These are phyloP conservation scores for Raphicerus campestris DNA, from an alignment of 2,113 vertebrate genomes.

Conservation along the genomic window DNA sequence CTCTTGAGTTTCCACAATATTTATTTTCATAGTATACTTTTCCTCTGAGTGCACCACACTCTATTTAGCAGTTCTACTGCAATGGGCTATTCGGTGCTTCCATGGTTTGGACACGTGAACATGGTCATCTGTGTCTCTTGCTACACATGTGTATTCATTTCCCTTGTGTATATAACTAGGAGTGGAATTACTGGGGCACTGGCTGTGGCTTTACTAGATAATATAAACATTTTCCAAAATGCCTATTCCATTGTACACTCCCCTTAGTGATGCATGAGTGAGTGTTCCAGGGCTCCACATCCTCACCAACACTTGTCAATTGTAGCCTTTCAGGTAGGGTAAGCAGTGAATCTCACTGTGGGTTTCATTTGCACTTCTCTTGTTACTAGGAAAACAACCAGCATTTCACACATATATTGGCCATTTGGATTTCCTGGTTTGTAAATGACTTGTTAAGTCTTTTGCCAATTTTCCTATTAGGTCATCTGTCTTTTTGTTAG, in stretches of 20 bases:
- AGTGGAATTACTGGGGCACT: neutral
- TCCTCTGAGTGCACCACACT: neutral
- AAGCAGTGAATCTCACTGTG: neutral
- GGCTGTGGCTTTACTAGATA: neutral
- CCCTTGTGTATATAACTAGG: neutral
- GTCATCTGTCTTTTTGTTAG: neutral
- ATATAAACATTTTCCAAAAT: neutral
- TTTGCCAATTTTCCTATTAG: conserved; percentile 1
- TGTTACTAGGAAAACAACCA: neutral
- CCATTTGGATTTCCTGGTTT: neutral
- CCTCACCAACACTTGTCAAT: neutral
- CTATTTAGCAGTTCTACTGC: neutral
- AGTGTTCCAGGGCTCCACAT: neutral
- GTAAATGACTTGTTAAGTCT: neutral
- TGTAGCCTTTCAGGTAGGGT: neutral
- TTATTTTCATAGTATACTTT: neutral
- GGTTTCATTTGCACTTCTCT: neutral
- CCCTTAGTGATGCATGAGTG: neutral
- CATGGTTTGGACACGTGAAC: neutral
- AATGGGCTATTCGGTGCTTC: neutral
- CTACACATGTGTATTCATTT: neutral
- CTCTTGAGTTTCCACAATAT: neutral
- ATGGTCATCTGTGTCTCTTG: neutral
- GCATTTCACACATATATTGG: neutral
- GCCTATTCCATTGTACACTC: neutral